Conservation (phyloP, 64 coral and sea anemone species). For the Platygyra sinensis region DNA sequence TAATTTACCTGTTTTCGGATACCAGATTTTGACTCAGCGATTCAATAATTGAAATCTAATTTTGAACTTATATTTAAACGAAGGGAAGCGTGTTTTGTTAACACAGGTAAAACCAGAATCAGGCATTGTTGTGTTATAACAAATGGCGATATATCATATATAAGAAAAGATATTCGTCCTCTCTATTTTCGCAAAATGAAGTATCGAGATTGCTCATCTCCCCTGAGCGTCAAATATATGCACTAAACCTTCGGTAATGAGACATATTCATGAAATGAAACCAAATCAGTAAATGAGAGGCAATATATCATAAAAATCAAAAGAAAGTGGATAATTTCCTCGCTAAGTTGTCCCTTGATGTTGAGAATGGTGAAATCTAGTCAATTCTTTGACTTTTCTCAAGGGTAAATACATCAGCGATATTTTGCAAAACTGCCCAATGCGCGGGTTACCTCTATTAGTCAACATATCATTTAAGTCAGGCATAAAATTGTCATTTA, state of each 20-base stretch:
- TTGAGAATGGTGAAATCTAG: too few relatives aligned
- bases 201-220: neutral
- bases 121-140: neutral
- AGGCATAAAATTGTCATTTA: too few relatives aligned
- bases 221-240: neutral
- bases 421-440: too few relatives aligned
- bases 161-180: neutral
- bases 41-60: neutral
- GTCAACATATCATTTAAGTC: too few relatives aligned
- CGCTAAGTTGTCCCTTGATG: too few relatives aligned
- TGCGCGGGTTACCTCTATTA: too few relatives aligned
- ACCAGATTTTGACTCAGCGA: neutral
- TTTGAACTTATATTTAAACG: neutral
- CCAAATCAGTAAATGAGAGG: neutral
- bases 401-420: too few relatives aligned
- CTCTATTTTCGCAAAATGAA: neutral
- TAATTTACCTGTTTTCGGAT: neutral
- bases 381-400: too few relatives aligned
- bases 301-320: neutral
- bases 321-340: neutral
- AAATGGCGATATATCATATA: neutral
- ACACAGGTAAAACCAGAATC: neutral
- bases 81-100: neutral
- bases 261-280: neutral
- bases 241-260: neutral